These are phyloP conservation scores for Globodera ellingtonae DNA, from an alignment of 1,140 invertebrate species.

Conservation along the genomic window DNA sequence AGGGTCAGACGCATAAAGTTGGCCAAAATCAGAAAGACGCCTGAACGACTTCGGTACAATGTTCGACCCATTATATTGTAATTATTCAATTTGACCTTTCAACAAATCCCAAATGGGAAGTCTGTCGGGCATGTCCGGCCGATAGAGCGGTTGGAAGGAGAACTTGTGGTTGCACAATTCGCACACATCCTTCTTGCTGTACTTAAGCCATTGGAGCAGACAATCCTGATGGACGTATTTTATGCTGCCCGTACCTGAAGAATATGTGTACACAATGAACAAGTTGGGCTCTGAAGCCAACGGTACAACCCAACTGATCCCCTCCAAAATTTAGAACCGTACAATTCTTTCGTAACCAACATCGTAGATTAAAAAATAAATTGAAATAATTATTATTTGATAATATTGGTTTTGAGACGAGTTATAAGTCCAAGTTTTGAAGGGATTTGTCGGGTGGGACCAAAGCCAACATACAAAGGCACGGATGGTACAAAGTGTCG, in stretches of 20 bases:
- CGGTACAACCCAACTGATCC: too few relatives aligned
- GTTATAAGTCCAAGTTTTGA: background rate
- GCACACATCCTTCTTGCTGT: conserved; percentile 96
- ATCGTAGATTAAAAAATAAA: too few relatives aligned
- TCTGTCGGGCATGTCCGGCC: conserved; percentile 95
- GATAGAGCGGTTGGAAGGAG: conserved; percentile 97
- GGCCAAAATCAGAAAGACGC: conserved; percentile 82
- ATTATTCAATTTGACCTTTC: conserved; percentile 21
- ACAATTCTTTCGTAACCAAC: too few relatives aligned
- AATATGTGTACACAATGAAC: background rate
- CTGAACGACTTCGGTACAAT: conserved; percentile 71
- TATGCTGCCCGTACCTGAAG: conserved; percentile 93
- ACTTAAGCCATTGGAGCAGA: conserved; percentile 75
- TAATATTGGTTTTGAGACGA: too few relatives aligned
- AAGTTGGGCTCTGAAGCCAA: too few relatives aligned
- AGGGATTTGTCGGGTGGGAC: background rate
- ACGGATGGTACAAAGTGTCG: conserved; percentile 86
- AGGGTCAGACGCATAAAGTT: conserved; percentile 92
- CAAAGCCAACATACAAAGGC: conserved; percentile 65
- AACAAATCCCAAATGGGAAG: conserved; percentile 75
- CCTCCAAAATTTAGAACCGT: too few relatives aligned
- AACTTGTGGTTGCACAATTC: conserved; percentile 96
- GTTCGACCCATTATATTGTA: conserved; percentile 65
- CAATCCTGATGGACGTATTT: conserved; percentile 95
- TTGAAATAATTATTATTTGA: too few relatives aligned